phyloP scores from a whole-genome alignment of 2,888 invertebrate genomes.

The Drosophila putrida region DNA sequence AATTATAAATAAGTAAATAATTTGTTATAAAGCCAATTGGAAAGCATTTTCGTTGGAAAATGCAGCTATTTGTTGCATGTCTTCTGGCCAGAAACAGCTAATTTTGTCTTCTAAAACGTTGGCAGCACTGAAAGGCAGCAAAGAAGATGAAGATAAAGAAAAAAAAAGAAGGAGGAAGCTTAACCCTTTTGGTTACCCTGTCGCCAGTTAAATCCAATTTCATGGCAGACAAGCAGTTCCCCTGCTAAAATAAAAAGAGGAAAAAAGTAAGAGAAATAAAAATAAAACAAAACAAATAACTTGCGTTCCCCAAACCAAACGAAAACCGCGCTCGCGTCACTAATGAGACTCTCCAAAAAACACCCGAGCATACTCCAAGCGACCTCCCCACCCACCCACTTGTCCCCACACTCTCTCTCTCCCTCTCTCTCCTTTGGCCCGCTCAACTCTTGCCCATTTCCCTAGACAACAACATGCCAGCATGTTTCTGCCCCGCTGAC shows the following conservation, averaged over 20 bases:
- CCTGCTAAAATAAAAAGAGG: not conserved
- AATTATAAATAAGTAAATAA: no score
- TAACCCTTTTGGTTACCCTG: slow-evolving; percentile 36
- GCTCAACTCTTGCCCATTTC: slow-evolving; percentile 24
- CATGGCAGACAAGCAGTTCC: slow-evolving; percentile 40
- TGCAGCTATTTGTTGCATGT: no score
- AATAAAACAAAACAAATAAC: slow-evolving; percentile 60
- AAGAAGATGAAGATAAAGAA: not conserved
- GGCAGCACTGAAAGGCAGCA: not conserved
- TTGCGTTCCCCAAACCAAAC: slow-evolving; percentile 31
- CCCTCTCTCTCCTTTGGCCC: slow-evolving; percentile 32
- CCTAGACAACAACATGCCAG: slow-evolving; percentile 54
- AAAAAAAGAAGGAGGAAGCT: slow-evolving; percentile 8
- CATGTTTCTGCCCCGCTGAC: slow-evolving; percentile 41
- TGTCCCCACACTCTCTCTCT: slow-evolving; percentile 7
- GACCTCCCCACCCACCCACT: slow-evolving; percentile 2
- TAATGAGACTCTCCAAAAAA: slow-evolving; percentile 78
- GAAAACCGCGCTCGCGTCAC: slow-evolving; percentile 61
- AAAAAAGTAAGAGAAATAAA: slow-evolving; percentile 4
- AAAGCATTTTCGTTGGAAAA: no score
- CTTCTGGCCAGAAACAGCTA: no score
- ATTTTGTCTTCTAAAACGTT: no score
- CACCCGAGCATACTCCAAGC: slow-evolving; percentile 30
- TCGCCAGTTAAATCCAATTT: slow-evolving; percentile 49
- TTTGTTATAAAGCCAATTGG: no score